Percentiles rank a stretch among this genome's conserved stretches.
These are phyloP conservation scores for Patiria pectinifera DNA, from an alignment of 53 echinoderm and acorn worm species.

Conservation along the genomic window DNA sequence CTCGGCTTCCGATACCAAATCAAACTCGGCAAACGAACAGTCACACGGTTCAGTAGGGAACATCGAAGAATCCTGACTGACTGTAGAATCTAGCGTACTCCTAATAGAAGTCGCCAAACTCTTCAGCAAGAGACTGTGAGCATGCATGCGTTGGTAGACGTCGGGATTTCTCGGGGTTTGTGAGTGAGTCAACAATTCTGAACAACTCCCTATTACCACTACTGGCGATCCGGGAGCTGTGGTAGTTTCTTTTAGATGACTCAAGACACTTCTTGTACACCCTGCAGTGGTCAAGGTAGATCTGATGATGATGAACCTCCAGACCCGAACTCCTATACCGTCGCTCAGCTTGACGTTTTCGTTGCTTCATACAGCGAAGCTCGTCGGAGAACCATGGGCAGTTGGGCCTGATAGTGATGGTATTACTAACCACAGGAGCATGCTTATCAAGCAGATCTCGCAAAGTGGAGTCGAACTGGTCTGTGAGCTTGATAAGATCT, in stretches of 20 bases:
- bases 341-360: constrained; percentile 16
- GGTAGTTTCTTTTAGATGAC: not conserved
- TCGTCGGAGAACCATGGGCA: constrained; percentile 51
- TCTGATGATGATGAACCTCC: constrained; percentile 10
- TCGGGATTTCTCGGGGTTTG: not conserved
- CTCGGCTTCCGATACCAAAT: too few species aligned
- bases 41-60: too few species aligned
- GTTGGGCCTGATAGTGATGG: constrained; percentile 56
- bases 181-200: constrained; percentile 6
- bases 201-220: constrained; percentile 27
- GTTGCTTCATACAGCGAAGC: too few species aligned
- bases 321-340: constrained; percentile 6
- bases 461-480: too few species aligned
- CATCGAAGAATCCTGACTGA: not conserved
- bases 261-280: constrained; percentile 22
- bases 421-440: too few species aligned
- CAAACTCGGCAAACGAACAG: too few species aligned
- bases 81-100: not conserved
- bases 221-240: not conserved
- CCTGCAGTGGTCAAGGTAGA: constrained; percentile 23
- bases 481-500: too few species aligned
- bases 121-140: not conserved
- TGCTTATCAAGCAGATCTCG: constrained; percentile 23
- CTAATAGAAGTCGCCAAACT: constrained; percentile 20
- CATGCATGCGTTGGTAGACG: constrained; percentile 7